phyloP scores from a whole-genome alignment of 2,113 vertebrate genomes.

The Gobius niger region DNA sequence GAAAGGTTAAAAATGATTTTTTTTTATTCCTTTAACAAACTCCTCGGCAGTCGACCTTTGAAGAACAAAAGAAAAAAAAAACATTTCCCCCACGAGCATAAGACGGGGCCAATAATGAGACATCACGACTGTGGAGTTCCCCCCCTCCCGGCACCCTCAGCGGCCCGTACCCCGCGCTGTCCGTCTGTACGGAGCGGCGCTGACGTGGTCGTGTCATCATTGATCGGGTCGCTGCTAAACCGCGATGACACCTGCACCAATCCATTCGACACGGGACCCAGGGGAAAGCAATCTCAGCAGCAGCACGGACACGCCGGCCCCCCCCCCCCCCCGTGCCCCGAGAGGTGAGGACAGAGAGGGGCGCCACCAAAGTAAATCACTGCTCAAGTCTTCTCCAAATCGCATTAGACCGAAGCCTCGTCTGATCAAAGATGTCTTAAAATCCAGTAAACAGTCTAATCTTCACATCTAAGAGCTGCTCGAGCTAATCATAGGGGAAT shows the following conservation, averaged over 20 bases:
- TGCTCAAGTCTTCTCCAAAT: slow-evolving; percentile 4
- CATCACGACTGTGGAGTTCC: slow-evolving; percentile 11
- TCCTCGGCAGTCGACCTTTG: slow-evolving; percentile 1
- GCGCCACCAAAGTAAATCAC: neutral
- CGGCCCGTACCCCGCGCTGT: slow-evolving; percentile 30
- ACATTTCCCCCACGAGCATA: neutral
- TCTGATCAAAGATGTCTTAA: slow-evolving; percentile 3
- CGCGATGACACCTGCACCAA: slow-evolving; percentile 64
- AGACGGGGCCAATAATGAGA: slow-evolving; percentile 10
- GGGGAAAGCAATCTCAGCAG: slow-evolving; percentile 45
- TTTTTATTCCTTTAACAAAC: neutral
- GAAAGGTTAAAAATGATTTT: neutral
- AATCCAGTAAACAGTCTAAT: slow-evolving; percentile 25
- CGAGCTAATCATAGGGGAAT: slow-evolving; percentile 17
- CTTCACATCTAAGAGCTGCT: slow-evolving; percentile 19
- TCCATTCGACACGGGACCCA: slow-evolving; percentile 66
- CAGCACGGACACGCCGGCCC: slow-evolving; percentile 25
- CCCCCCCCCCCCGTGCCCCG: slow-evolving; percentile 22
- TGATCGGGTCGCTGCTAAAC: slow-evolving; percentile 62
- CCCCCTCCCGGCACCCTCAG: neutral
- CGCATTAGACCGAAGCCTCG: neutral
- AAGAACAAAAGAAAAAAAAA: neutral
- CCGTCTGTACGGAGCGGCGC: slow-evolving; percentile 14
- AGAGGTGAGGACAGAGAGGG: slow-evolving; percentile 25
- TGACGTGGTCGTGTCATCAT: slow-evolving; percentile 57